Evolutionary conservation across 2,888 invertebrate species (phyloP).

Genomic region (Synergus japonicus): DNA sequence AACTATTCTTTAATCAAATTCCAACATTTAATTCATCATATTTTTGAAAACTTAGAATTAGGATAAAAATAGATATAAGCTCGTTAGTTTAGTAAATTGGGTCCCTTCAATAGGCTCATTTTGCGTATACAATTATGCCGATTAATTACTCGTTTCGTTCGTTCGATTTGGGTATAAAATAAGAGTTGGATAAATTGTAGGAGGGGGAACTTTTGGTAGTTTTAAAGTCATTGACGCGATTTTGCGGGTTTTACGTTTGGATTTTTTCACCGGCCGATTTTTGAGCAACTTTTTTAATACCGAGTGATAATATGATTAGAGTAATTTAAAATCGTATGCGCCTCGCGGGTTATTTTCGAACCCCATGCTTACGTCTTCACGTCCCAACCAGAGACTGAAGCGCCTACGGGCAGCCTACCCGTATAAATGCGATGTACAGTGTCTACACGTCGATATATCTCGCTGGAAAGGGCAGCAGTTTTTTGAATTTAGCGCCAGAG

Average conservation of each 20-base stretch:
- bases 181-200: background rate
- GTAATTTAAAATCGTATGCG: slow-evolving; percentile 55
- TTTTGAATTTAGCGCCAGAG: slow-evolving; percentile 24
- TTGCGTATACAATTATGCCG: background rate
- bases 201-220: slow-evolving; percentile 7
- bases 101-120: slow-evolving; percentile 5
- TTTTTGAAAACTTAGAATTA: background rate
- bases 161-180: background rate
- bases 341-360: slow-evolving; percentile 60
- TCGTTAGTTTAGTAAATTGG: slow-evolving; percentile 6
- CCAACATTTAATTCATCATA: background rate
- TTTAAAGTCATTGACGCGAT: slow-evolving; percentile 32
- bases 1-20: background rate
- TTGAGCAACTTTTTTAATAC: slow-evolving; percentile 18
- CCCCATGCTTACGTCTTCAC: slow-evolving; percentile 70
- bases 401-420: slow-evolving; percentile 66
- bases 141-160: slow-evolving; percentile 10
- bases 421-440: slow-evolving; percentile 68
- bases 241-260: slow-evolving; percentile 31
- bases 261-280: slow-evolving; percentile 28
- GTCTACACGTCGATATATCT: slow-evolving; percentile 42
- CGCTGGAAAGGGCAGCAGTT: slow-evolving; percentile 25
- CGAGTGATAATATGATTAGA: background rate
- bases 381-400: slow-evolving; percentile 74
- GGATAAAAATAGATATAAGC: background rate